Evolutionary conservation across 2,113 vertebrate genomes (phyloP), one percentile per base, ranked within the genome.

Genomic region (Zosterops japonicus): DNA sequence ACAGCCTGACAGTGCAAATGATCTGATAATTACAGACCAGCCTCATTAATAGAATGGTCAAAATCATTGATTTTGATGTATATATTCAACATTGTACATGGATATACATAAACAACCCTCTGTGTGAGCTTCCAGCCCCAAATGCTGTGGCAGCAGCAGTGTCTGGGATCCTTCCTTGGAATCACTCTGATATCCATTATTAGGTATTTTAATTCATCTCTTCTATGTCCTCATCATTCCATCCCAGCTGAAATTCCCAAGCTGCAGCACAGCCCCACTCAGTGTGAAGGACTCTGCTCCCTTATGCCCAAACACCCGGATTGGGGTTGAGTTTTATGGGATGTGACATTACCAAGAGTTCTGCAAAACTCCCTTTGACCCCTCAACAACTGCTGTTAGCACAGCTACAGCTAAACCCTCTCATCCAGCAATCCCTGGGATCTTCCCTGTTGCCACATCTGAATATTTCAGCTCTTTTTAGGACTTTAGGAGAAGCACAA

Each of bases 251-350:
- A 36, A 72, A 64, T 46, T 10, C 59, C 60, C 14, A 12, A 33
- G 15, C 49, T 53, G 27, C 42, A 39, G 24, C 53, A 33, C 36
- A 35, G 12, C 19, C 16, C 23, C n/a, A 5, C 36, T 79, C 52
- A 39, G 19, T 42, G 18, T 7, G 0, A 27, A 29, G 28, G n/a
- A 24, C 15, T 63, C 4, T 8, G 0, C 18, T 39, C 42, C 57
- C n/a, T 56, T 6, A 5, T 47, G 9, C n/a, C 27, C 11, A 3
- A 13, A 47, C 14, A 6, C n/a, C 53, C 33, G 44, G 21, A 18
- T 10, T 61, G 22, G 33, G n/a, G 7, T 7, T 31, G 7, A 11
- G 15, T 64, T 64, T 6, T 15, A 25, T 52, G 49, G 41, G 39
- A 22, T 18, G 15, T 21, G 29, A 50, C 60, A 46, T 50, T 72